Evolutionary conservation across 2,888 invertebrate species (phyloP).

Genomic region (Panzeria rudis): DNA sequence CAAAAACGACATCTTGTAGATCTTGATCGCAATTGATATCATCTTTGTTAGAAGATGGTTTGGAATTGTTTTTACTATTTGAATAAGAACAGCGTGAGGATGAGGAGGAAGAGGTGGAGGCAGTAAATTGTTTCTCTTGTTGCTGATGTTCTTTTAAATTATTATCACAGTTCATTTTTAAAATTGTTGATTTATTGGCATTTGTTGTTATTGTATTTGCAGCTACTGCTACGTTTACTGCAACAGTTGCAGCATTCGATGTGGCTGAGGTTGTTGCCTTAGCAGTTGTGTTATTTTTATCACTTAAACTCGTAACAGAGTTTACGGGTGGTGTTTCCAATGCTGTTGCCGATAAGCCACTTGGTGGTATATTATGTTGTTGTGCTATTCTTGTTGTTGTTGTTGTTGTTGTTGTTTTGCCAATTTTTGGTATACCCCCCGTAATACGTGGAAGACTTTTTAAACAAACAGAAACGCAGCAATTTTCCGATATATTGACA

Average conservation of each 20-base stretch:
- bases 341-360: slow-evolving; percentile 65
- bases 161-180: slow-evolving; percentile 73
- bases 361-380: slow-evolving; percentile 61
- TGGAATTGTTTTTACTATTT: slow-evolving; percentile 23
- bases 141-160: slow-evolving; percentile 66
- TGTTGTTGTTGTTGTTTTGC: slow-evolving; percentile 66
- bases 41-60: not conserved
- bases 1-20: slow-evolving; percentile 42
- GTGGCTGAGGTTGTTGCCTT: slow-evolving; percentile 49
- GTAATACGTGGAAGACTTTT: slow-evolving; percentile 90
- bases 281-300: slow-evolving; percentile 32
- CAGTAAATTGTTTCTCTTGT: slow-evolving; percentile 57
- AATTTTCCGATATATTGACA: slow-evolving; percentile 82
- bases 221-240: not conserved
- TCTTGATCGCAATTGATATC: not conserved
- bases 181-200: slow-evolving; percentile 69
- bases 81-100: slow-evolving; percentile 19
- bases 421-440: slow-evolving; percentile 87
- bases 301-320: slow-evolving; percentile 29
- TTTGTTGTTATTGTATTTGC: slow-evolving; percentile 60
- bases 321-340: slow-evolving; percentile 55
- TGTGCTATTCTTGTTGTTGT: slow-evolving; percentile 62
- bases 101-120: slow-evolving; percentile 39
- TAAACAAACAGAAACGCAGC: slow-evolving; percentile 84
- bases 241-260: slow-evolving; percentile 37